Percentiles rank a stretch among this genome's conserved stretches.
phyloP scores from a whole-genome alignment of 2,113 vertebrate species.

The Morone saxatilis region DNA sequence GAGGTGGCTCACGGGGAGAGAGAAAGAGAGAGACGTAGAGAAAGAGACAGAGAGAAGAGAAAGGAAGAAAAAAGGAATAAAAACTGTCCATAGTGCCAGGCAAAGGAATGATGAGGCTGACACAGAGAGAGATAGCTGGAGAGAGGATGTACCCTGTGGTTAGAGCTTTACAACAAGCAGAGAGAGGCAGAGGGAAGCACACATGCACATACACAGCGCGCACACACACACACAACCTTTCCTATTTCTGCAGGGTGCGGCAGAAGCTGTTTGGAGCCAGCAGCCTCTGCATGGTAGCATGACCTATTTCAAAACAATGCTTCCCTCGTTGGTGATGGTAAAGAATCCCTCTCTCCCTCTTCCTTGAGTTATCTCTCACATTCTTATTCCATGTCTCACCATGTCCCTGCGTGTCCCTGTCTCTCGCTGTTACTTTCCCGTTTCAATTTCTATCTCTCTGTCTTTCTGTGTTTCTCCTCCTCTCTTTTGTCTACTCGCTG shows the following conservation, averaged over 20 bases:
- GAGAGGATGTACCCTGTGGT: constrained; percentile 53
- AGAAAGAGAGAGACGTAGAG: neutral
- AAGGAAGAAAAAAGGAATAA: constrained; percentile 3
- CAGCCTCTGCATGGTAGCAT: constrained; percentile 52
- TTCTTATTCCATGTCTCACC: constrained; percentile 14
- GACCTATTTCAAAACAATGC: constrained; percentile 76
- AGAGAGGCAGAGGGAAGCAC: constrained; percentile 29
- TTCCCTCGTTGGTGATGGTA: constrained; percentile 48
- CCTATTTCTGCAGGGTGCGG: constrained; percentile 58
- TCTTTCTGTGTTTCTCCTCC: neutral
- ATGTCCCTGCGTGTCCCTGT: constrained; percentile 42
- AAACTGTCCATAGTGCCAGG: constrained; percentile 14
- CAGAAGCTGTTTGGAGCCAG: constrained; percentile 52
- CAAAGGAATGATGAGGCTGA: constrained; percentile 35
- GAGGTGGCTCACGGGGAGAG: constrained; percentile 23
- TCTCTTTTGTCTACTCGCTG: constrained; percentile 3
- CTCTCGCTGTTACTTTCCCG: constrained; percentile 40
- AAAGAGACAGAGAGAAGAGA: constrained; percentile 1
- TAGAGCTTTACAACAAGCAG: constrained; percentile 54
- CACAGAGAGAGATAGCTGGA: constrained; percentile 35
- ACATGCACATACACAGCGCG: constrained; percentile 13
- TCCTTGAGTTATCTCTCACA: constrained; percentile 31
- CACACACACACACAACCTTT: constrained; percentile 42
- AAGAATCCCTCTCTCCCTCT: constrained; percentile 33
- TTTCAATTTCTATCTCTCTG: constrained; percentile 40